phyloP scores from a whole-genome alignment of 2,888 invertebrate species.

The Ophion ventricosus region DNA sequence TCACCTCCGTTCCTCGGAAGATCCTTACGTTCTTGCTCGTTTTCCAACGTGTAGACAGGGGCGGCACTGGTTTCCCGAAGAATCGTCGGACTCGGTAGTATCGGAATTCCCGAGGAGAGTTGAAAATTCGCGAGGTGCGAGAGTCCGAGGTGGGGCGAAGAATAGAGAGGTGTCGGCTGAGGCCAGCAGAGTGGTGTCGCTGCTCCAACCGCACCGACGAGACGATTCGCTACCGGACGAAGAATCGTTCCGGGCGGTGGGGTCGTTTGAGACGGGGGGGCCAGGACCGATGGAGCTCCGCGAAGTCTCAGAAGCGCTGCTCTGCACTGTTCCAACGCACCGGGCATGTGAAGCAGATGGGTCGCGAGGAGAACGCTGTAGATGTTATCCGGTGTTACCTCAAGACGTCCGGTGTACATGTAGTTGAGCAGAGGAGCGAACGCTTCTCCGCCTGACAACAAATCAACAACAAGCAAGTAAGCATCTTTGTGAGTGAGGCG shows the following conservation, averaged over 20 bases:
- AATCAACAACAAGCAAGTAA: constrained; percentile 12
- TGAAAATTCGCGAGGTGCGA: constrained; percentile 79
- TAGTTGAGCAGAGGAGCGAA: constrained; percentile 89
- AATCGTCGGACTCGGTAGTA: constrained; percentile 69
- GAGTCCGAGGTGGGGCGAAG: constrained; percentile 73
- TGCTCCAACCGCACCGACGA: constrained; percentile 74
- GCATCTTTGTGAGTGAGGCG: neutral
- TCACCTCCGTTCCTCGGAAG: neutral
- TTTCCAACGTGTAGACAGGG: constrained; percentile 8
- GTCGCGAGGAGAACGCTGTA: constrained; percentile 89
- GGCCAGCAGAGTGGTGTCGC: constrained; percentile 72
- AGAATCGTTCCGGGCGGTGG: constrained; percentile 70
- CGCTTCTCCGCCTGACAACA: constrained; percentile 79
- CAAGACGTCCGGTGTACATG: constrained; percentile 90
- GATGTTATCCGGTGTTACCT: constrained; percentile 88
- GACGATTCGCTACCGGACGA: constrained; percentile 80
- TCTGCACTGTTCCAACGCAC: constrained; percentile 88
- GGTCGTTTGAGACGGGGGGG: constrained; percentile 12
- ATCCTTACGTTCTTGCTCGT: neutral
- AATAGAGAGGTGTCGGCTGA: constrained; percentile 70
- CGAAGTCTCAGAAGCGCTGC: constrained; percentile 86
- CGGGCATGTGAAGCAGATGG: constrained; percentile 90
- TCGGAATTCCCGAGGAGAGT: constrained; percentile 74
- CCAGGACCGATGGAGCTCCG: constrained; percentile 70
- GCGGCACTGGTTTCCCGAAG: constrained; percentile 55